A percentile compares a stretch with the other conserved stretches of the same genome.
These are phyloP conservation scores for Drosophila hamatofila DNA, from an alignment of 2,888 invertebrate genomes.

Conservation along the genomic window DNA sequence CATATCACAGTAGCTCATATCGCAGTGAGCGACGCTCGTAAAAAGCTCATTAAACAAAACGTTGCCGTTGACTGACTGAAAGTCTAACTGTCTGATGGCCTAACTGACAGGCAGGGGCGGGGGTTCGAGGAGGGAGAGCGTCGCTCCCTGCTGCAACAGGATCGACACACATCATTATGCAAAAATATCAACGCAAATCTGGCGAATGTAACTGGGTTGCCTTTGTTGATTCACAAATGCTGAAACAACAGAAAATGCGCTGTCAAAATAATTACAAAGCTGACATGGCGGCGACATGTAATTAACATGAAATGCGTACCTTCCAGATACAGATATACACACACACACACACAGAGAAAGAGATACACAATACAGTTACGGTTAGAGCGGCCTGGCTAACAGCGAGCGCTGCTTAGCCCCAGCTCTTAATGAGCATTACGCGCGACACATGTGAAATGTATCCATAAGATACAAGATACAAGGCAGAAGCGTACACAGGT, in stretches of 20 bases:
- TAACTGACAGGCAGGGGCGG: neutral
- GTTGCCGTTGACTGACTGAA: conserved; percentile 38
- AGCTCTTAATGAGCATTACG: conserved; percentile 58
- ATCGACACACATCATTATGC: conserved; percentile 67
- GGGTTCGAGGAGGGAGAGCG: neutral
- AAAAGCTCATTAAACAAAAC: conserved; percentile 73
- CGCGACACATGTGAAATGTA: conserved; percentile 62
- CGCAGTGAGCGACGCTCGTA: conserved; percentile 44
- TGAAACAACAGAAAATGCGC: conserved; percentile 61
- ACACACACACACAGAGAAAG: conserved; percentile 2
- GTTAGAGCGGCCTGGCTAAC: conserved; percentile 16
- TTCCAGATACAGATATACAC: conserved; percentile 18
- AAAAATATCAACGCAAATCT: conserved; percentile 57
- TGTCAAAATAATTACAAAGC: conserved; percentile 78
- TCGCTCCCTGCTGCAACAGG: conserved; percentile 31
- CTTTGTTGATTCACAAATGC: conserved; percentile 58
- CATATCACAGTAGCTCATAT: conserved; percentile 30
- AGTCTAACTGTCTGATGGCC: conserved; percentile 19
- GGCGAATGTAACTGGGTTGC: conserved; percentile 50
- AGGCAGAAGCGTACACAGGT: conserved; percentile 56
- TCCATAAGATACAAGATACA: conserved; percentile 57
- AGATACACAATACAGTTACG: conserved; percentile 10
- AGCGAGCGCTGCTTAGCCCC: conserved; percentile 36
- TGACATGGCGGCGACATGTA: conserved; percentile 67
- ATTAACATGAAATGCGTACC: conserved; percentile 75